Evolutionary conservation across 2,888 invertebrate species (phyloP).

Genomic region (Stenodema calcarata): DNA sequence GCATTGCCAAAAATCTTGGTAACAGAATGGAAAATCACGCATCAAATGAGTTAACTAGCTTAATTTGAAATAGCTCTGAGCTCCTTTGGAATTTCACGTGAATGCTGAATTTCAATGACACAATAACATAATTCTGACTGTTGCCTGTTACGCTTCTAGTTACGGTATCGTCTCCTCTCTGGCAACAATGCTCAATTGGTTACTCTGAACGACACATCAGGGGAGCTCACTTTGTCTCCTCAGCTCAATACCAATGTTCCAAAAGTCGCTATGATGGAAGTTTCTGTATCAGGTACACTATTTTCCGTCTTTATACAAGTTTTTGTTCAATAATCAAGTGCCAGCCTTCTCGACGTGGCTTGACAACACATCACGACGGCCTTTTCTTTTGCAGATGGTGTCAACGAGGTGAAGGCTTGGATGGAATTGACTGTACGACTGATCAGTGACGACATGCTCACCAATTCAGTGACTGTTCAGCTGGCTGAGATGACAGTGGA

Average conservation of each 20-base stretch:
- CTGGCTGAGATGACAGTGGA: constrained; percentile 92
- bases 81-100: no score
- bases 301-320: neutral
- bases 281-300: constrained; percentile 83
- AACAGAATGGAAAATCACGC: no score
- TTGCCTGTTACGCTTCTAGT: constrained; percentile 60
- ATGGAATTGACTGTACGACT: constrained; percentile 89
- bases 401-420: constrained; percentile 90
- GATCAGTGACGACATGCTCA: constrained; percentile 92
- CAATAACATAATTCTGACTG: neutral
- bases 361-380: neutral
- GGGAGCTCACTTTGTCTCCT: constrained; percentile 85
- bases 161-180: constrained; percentile 82
- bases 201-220: constrained; percentile 80
- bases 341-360: neutral
- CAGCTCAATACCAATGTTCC: constrained; percentile 95
- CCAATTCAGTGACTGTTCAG: constrained; percentile 91
- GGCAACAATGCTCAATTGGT: constrained; percentile 94
- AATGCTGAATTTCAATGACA: neutral
- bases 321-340: neutral
- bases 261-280: constrained; percentile 90
- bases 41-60: no score
- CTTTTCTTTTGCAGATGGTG: constrained; percentile 72
- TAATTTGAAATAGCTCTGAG: no score
- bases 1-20: no score